Evolutionary conservation across 2,888 invertebrate genomes (phyloP), one percentile per base, ranked within the genome.

Genomic region (Chrysomela aeneicollis): DNA sequence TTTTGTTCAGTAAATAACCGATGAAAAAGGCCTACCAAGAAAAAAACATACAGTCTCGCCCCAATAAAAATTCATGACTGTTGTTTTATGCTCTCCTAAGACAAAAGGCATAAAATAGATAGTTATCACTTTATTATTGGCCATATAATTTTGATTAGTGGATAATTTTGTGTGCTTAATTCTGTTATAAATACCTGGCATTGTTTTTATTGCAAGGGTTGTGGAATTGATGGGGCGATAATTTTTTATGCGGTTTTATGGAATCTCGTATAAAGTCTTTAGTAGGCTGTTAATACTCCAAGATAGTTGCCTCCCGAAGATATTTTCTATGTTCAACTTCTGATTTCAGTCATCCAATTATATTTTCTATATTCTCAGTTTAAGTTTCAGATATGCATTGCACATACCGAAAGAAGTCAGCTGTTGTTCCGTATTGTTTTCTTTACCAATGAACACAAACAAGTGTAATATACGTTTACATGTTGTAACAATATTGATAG

Each of bases 21-120:
- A 37, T 10, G 42, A 57, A 63, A 60, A 55, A 62, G 17, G 61
- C 49, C 55, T 55, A 51, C 46, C 42, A 66, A 61, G 49, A 58
- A 63, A 64, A 51, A 66, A 22, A 55, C 42, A 53, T 57, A 37
- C 17, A 47, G 35, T 59, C 42, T 35, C 42, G 47, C 46, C 65
- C 71, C 73, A 73, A 73, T 73, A 73, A 73, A 74, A 74, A 73
- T 69, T 70, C 70, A 72, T 71, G 73, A 71, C 71, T 71, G 65
- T 66, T 64, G 69, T 71, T 73, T 72, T 67, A 68, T 66, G 66
- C 63, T 67, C 69, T 69, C 66, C 68, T 66, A 62, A 71, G 68
- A 71, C 71, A 71, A 71, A 71, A 65, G 35, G 60, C 64, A 65
- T 68, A 68, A 68, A 71, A 67, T 68, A 71, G 70, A 71, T 71